Conservation (phyloP, 1,140 invertebrate genomes). For the Oscheius sp. region DNA sequence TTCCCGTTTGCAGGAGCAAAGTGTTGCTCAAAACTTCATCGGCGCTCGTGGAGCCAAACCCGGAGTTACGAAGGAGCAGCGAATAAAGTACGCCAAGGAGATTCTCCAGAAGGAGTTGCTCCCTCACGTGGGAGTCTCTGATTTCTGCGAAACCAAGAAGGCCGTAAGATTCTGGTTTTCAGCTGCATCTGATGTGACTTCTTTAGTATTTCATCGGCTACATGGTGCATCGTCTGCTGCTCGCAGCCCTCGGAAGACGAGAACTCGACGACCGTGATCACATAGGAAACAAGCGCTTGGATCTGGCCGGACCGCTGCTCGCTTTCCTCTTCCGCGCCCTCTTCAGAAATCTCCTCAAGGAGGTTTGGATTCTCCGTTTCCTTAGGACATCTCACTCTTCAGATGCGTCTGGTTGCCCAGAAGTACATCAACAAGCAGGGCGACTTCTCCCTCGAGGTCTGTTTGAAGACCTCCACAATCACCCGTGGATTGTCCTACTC, state of each 20-base stretch:
- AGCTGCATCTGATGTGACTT: not conserved
- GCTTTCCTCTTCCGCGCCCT: constrained; percentile 91
- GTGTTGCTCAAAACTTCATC: constrained; percentile 96
- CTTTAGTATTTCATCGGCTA: constrained; percentile 69
- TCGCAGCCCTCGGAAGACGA: constrained; percentile 87
- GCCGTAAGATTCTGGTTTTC: constrained; percentile 64
- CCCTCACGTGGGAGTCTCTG: constrained; percentile 94
- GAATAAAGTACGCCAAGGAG: constrained; percentile 97
- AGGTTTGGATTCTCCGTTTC: constrained; percentile 62
- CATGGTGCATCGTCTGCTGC: constrained; percentile 91
- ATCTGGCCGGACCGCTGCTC: constrained; percentile 89
- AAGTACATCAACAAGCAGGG: constrained; percentile 97
- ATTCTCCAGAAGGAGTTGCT: constrained; percentile 99
- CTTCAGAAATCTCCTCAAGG: constrained; percentile 89
- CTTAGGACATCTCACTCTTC: constrained; percentile 31
- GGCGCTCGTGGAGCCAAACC: constrained; percentile 90
- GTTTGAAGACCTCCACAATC: constrained; percentile 95
- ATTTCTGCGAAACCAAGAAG: constrained; percentile 99
- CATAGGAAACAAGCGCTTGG: constrained; percentile 95
- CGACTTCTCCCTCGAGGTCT: constrained; percentile 93
- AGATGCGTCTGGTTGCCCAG: constrained; percentile 91
- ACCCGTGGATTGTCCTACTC: constrained; percentile 97
- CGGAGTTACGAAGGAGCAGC: constrained; percentile 94
- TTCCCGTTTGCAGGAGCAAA: constrained; percentile 80
- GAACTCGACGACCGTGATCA: constrained; percentile 99